Percentiles rank a stretch among this genome's conserved stretches.
These are phyloP conservation scores for Actias luna DNA, from an alignment of 2,888 invertebrate species.

Conservation along the genomic window DNA sequence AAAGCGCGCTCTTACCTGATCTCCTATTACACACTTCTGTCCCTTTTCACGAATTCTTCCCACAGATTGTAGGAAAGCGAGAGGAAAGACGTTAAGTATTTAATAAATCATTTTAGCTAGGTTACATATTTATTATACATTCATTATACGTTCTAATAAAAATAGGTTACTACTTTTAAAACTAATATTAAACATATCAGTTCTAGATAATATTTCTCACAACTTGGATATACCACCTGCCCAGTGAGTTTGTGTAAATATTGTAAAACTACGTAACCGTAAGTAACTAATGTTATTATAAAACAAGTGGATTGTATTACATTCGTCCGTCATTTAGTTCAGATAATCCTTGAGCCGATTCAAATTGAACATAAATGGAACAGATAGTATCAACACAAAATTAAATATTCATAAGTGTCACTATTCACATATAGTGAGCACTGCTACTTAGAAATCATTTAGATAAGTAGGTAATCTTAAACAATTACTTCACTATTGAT, in stretches of 20 bases:
- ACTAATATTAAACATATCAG: not conserved
- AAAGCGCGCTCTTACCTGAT: too few relatives aligned
- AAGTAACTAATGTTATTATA: constrained; percentile 23
- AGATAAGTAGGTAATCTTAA: not conserved
- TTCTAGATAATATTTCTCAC: not conserved
- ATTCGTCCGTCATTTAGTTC: constrained; percentile 13
- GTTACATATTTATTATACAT: too few relatives aligned
- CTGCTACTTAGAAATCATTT: not conserved
- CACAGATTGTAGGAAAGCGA: too few relatives aligned
- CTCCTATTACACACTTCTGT: too few relatives aligned
- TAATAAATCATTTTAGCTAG: too few relatives aligned
- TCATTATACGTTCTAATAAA: too few relatives aligned
- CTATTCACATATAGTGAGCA: too few relatives aligned
- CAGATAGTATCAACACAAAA: constrained; percentile 6
- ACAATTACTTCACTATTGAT: too few relatives aligned
- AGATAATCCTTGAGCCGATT: constrained; percentile 25
- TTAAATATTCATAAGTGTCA: constrained; percentile 10
- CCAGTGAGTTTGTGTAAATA: constrained; percentile 20
- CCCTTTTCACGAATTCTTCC: too few relatives aligned
- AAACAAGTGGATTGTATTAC: constrained; percentile 21
- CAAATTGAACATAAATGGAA: constrained; percentile 18
- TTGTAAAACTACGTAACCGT: constrained; percentile 10
- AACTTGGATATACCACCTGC: not conserved
- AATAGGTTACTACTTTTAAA: not conserved
- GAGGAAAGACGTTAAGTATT: too few relatives aligned